Evolutionary conservation across 37 sponge, comb jelly and placozoan genomes (phyloP), one percentile per base, ranked within the genome.

Genomic region (Petrosia ficiformis): DNA sequence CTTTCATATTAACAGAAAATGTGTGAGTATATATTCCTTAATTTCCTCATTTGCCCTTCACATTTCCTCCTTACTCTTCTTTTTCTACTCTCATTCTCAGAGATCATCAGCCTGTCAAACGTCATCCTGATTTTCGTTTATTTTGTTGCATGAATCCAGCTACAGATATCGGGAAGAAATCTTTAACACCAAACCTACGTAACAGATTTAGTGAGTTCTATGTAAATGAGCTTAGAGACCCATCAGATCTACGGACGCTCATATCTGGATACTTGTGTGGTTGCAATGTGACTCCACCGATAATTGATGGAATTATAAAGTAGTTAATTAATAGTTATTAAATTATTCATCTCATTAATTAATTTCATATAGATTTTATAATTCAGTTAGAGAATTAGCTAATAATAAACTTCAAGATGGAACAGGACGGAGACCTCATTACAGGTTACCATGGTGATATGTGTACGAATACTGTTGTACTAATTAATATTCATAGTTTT

Each of bases 101-200:
- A 31, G 87, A 90, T 44, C 57, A 44, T 38, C 66, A 81, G 29
- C 77, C 84, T 30, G 96, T 98, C 25, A 59, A 71, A 56, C 71
- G 89, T 24, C 86, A 88, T 71, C 57, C 65, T 16, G 58, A 93
- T 30, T 98, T 98, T 68, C 76, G 89, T 6, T 40, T 98, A 3
- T 95, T 98, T 72, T 92, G 94, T 21, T 95, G 96, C 70, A 98
- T 98, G 99, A 98, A 98, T 43, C 99, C 99, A 0, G 87, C 99
- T 33, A 95, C 94, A 58, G 99, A 98, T 70, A 57, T 96, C 37
- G 96, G 96, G 8, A 98, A 98, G 77, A 82, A 72, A 57, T 59
- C 85, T 10, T 75, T 98, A n/a, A 94, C 99, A 31, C 73, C 77
- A 26, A 84, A 79, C 54, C 90, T 98, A 4, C 82, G 91, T 65